Evolutionary conservation across 1,140 invertebrate genomes (phyloP).

Genomic region (Brachionus paranguensis): DNA sequence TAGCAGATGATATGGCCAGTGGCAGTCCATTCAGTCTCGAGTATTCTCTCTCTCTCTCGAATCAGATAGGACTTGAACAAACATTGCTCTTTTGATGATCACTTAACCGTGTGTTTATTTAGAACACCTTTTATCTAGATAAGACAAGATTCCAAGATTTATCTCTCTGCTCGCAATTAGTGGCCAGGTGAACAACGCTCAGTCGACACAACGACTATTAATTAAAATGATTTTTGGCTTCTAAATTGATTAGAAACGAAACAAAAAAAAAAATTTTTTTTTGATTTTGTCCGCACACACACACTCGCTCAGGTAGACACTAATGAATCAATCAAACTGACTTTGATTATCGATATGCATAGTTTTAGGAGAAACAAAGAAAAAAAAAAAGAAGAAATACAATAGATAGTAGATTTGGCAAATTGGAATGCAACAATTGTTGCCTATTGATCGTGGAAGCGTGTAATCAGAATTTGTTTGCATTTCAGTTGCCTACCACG

Average conservation of each 20-base stretch:
- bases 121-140: not conserved
- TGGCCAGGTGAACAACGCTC: not conserved
- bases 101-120: slow-evolving; percentile 19
- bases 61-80: not conserved
- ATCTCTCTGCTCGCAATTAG: not conserved
- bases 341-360: not conserved
- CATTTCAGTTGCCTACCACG: not conserved
- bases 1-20: not conserved
- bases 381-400: too few species aligned
- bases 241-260: not conserved
- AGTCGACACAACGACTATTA: not conserved
- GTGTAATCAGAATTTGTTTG: slow-evolving; percentile 24
- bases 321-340: not conserved
- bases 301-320: not conserved
- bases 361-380: too few species aligned
- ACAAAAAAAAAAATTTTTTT: not conserved
- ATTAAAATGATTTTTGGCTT: not conserved
- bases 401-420: not conserved
- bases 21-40: not conserved
- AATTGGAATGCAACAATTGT: not conserved
- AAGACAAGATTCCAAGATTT: not conserved
- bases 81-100: slow-evolving; percentile 5
- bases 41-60: not conserved
- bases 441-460: slow-evolving; percentile 14
- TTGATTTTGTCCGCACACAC: not conserved